Conservation (phyloP, 2,888 invertebrate species). For the Ischnus inquisitorius region DNA sequence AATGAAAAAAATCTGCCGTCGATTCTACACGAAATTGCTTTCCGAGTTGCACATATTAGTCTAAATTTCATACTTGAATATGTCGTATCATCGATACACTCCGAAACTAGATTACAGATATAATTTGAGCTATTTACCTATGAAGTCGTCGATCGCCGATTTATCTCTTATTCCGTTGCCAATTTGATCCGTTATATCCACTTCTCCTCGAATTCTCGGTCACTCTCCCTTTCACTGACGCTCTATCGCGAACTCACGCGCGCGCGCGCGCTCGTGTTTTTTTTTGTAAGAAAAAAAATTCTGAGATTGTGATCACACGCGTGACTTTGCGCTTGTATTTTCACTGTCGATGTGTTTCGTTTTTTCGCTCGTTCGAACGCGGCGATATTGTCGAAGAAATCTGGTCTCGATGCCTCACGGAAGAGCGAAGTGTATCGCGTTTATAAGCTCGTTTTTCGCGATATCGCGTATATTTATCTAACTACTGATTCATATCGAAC, state of each 20-base stretch:
- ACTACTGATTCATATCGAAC: conserved; percentile 14
- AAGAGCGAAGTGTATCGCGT: conserved; percentile 1
- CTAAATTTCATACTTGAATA: neutral
- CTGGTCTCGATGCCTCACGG: neutral
- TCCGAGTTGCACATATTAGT: neutral
- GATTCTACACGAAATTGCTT: neutral
- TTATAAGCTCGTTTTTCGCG: neutral
- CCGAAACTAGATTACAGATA: neutral
- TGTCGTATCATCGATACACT: neutral
- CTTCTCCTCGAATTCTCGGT: conserved; percentile 14
- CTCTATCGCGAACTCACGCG: conserved; percentile 26
- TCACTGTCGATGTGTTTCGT: neutral
- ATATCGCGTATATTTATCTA: neutral
- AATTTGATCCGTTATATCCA: conserved; percentile 34
- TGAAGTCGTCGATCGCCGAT: neutral
- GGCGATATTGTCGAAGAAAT: conserved; percentile 15
- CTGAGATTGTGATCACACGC: neutral
- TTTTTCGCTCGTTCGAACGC: neutral
- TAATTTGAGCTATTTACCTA: conserved; percentile 38
- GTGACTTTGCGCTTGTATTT: neutral
- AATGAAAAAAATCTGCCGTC: neutral
- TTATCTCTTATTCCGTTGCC: neutral
- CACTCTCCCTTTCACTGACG: conserved; percentile 62
- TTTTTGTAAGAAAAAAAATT: neutral
- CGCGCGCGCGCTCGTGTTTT: conserved; percentile 11